Percentiles rank a stretch among this genome's conserved stretches.
Evolutionary conservation across 1,140 invertebrate species (phyloP).

Genomic region (Ptiloglossa arizonensis): DNA sequence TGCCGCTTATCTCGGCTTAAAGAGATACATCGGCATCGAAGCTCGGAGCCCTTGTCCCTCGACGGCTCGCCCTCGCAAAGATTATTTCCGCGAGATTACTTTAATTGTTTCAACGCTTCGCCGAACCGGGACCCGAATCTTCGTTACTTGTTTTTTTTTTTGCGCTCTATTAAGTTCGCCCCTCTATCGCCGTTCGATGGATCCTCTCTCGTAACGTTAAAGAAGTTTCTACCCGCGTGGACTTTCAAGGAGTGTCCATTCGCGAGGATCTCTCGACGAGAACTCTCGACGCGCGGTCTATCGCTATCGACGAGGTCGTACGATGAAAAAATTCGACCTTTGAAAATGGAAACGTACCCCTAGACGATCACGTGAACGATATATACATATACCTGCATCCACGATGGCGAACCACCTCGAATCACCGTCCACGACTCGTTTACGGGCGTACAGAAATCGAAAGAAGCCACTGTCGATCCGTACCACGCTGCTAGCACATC

Average conservation of each 20-base stretch:
- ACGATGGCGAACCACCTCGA: not conserved
- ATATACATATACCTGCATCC: not conserved
- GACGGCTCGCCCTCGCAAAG: constrained; percentile 24
- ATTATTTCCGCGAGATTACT: constrained; percentile 48
- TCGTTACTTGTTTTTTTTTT: not conserved
- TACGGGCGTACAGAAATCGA: constrained; percentile 37
- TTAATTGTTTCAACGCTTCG: constrained; percentile 45
- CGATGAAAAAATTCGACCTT: not conserved
- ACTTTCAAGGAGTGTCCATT: too few relatives aligned
- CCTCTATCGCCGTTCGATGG: not conserved
- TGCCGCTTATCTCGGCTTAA: constrained; percentile 44
- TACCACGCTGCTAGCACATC: constrained; percentile 21
- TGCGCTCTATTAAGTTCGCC: not conserved
- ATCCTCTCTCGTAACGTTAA: not conserved
- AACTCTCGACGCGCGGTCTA: not conserved
- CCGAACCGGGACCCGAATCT: not conserved
- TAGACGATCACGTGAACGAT: not conserved
- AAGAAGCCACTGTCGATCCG: constrained; percentile 34
- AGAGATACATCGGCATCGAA: constrained; percentile 35
- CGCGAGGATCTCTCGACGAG: too few relatives aligned
- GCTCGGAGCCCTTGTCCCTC: constrained; percentile 23
- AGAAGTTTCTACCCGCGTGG: too few relatives aligned
- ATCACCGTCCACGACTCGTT: constrained; percentile 25
- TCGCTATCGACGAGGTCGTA: constrained; percentile 4
- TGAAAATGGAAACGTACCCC: not conserved